Conservation (phyloP, 2,113 vertebrate genomes). For the Chaetops frenatus region DNA sequence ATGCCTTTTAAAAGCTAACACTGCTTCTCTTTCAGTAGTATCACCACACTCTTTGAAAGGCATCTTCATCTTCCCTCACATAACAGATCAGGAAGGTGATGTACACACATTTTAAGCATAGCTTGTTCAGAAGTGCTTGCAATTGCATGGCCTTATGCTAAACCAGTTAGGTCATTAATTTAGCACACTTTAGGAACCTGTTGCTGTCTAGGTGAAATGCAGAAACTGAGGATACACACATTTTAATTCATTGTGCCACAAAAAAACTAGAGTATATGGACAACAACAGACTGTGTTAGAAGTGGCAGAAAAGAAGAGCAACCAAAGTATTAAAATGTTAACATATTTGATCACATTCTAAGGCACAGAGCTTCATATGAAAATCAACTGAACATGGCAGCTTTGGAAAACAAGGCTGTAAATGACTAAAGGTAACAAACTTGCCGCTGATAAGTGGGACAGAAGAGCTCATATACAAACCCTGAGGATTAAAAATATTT, state of each 20-base stretch:
- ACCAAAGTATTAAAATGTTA: neutral
- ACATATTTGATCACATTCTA: neutral
- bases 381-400: neutral
- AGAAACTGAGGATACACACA: neutral
- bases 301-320: neutral
- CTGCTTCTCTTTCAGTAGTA: neutral
- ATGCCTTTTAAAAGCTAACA: neutral
- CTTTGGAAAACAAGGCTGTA: neutral
- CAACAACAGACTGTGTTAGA: neutral
- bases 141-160: neutral
- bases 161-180: neutral
- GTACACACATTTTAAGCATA: neutral
- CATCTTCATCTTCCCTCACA: neutral
- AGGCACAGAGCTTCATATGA: neutral
- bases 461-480: neutral
- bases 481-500: neutral
- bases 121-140: neutral
- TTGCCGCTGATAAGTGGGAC: neutral
- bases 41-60: neutral
- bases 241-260: neutral
- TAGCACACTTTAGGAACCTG: neutral
- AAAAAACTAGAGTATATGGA: neutral
- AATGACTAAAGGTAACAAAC: neutral
- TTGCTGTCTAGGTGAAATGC: neutral
- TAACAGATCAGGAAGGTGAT: neutral